Evolutionary conservation across 2,888 invertebrate species (phyloP).

Genomic region (Melanostoma scalare): DNA sequence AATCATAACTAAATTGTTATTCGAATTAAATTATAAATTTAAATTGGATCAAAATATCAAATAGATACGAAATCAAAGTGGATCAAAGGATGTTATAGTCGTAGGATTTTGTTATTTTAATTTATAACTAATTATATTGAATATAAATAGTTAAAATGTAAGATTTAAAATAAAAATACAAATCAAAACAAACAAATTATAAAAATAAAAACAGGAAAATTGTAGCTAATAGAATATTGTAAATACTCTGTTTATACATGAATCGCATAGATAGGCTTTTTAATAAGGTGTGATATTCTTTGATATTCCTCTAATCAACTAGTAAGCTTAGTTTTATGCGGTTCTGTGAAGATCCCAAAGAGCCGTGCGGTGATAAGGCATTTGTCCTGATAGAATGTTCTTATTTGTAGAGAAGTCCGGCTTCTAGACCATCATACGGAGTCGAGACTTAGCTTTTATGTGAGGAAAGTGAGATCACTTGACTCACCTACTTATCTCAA

Average conservation of each 20-base stretch:
- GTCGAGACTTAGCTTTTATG: no score
- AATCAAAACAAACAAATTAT: conserved; percentile 11
- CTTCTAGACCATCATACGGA: no score
- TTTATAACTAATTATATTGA: conserved; percentile 2
- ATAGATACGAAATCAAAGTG: conserved; percentile 14
- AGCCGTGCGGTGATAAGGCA: no score
- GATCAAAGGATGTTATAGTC: conserved; percentile 28
- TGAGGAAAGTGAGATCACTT: no score
- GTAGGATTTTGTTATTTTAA: conserved; percentile 19
- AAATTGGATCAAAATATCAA: neutral
- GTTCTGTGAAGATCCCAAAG: no score
- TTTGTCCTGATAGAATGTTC: no score
- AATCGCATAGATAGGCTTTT: conserved; percentile 58
- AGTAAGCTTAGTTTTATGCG: no score
- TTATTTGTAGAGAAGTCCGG: no score
- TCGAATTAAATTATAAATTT: conserved; percentile 20
- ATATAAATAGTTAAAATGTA: conserved; percentile 14
- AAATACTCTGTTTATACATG: conserved; percentile 43
- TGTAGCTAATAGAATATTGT: conserved; percentile 26
- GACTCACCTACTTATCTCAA: no score
- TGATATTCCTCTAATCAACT: neutral
- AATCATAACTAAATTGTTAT: conserved; percentile 35
- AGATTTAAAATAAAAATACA: conserved; percentile 5
- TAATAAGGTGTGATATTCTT: conserved; percentile 52
- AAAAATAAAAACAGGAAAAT: conserved; percentile 14